A percentile compares a stretch with the other conserved stretches of the same genome.
phyloP scores from a whole-genome alignment of 2,888 invertebrate species.

The Colostygia pectinataria region DNA sequence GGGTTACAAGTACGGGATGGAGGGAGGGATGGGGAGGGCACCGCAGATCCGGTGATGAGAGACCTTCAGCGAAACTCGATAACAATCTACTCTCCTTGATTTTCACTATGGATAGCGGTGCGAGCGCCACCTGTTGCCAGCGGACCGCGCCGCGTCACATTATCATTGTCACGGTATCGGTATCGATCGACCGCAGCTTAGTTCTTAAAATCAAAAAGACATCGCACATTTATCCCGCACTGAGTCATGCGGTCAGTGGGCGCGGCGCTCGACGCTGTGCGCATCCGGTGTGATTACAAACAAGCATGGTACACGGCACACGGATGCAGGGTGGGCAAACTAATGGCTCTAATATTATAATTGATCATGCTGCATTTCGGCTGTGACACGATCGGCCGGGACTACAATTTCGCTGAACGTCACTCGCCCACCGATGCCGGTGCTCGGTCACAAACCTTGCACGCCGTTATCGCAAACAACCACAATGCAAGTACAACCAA shows the following conservation, averaged over 20 bases:
- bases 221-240: slow-evolving; percentile 74
- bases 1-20: slow-evolving; percentile 35
- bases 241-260: slow-evolving; percentile 72
- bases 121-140: slow-evolving; percentile 52
- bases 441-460: slow-evolving; percentile 48
- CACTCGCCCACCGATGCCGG: slow-evolving; percentile 72
- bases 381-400: slow-evolving; percentile 48
- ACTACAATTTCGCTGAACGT: slow-evolving; percentile 75
- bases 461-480: slow-evolving; percentile 67
- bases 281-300: slow-evolving; percentile 43
- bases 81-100: slow-evolving; percentile 67
- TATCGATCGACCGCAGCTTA: slow-evolving; percentile 66
- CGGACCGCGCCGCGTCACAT: slow-evolving; percentile 48
- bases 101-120: slow-evolving; percentile 77
- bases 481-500: slow-evolving; percentile 73
- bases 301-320: slow-evolving; percentile 73
- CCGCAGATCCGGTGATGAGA: slow-evolving; percentile 65
- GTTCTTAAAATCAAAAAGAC: slow-evolving; percentile 77
- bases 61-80: slow-evolving; percentile 80
- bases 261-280: slow-evolving; percentile 51
- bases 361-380: slow-evolving; percentile 63
- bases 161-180: slow-evolving; percentile 41
- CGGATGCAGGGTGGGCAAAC: slow-evolving; percentile 72
- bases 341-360: slow-evolving; percentile 58
- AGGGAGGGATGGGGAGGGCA: slow-evolving; percentile 38